These are phyloP conservation scores for Clarias magur DNA, from an alignment of 2,113 vertebrate genomes.

Conservation along the genomic window DNA sequence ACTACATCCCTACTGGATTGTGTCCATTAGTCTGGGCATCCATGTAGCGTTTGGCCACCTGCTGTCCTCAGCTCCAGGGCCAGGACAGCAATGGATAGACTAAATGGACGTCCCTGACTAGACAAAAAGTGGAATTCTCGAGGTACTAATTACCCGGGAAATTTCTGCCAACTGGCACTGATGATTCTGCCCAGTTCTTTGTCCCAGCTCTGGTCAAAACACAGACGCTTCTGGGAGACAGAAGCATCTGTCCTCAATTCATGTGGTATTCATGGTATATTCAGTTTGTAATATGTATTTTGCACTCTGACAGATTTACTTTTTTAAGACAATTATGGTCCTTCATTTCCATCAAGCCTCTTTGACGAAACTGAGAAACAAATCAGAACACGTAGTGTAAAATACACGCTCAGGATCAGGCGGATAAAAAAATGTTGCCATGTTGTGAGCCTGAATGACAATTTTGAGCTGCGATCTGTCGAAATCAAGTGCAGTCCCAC, in stretches of 20 bases:
- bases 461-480: constrained; percentile 57
- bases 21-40: constrained; percentile 31
- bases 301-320: background rate
- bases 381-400: background rate
- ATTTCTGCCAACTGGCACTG: constrained; percentile 45
- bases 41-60: constrained; percentile 34
- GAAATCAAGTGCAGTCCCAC: constrained; percentile 59
- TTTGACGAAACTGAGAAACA: background rate
- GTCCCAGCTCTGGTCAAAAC: constrained; percentile 59
- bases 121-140: constrained; percentile 28
- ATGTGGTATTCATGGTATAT: too few species aligned
- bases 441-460: constrained; percentile 61
- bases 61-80: constrained; percentile 24
- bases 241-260: constrained; percentile 33
- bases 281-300: background rate
- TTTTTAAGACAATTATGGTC: background rate
- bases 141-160: constrained; percentile 50
- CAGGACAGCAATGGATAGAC: background rate
- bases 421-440: background rate
- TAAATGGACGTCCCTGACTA: constrained; percentile 9
- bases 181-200: constrained; percentile 58
- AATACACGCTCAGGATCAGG: background rate
- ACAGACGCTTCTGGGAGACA: background rate
- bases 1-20: background rate
- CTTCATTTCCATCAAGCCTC: background rate